phyloP scores from a whole-genome alignment of 2,113 vertebrate genomes.

The Calidris pugnax region DNA sequence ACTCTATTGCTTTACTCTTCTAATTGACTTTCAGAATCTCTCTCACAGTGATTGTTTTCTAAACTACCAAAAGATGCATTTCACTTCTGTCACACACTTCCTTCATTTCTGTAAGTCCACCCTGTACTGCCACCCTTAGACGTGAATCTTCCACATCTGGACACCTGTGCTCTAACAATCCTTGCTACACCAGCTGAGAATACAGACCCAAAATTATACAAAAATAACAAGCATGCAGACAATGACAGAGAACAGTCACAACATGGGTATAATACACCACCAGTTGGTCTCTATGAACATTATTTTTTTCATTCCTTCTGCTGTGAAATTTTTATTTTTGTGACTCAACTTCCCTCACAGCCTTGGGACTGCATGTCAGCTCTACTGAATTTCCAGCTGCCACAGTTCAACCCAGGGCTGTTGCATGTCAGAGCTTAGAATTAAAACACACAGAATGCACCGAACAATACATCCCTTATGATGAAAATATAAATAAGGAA shows the following conservation, averaged over 20 bases:
- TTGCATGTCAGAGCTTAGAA: neutral
- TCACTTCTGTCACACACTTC: neutral
- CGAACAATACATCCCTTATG: neutral
- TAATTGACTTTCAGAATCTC: neutral
- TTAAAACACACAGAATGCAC: neutral
- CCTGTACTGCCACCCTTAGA: neutral
- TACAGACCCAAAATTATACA: neutral
- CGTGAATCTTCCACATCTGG: neutral
- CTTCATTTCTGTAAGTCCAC: neutral
- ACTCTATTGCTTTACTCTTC: neutral
- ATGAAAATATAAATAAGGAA: constrained; percentile 42
- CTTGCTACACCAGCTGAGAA: neutral
- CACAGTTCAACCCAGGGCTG: neutral
- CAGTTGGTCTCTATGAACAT: neutral
- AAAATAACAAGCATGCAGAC: neutral
- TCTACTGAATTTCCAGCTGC: neutral
- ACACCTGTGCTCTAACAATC: neutral
- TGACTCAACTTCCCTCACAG: neutral
- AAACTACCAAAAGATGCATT: neutral
- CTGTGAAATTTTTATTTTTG: neutral
- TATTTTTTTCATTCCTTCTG: neutral
- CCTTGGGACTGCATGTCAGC: neutral
- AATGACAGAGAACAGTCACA: neutral
- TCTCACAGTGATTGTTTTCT: neutral
- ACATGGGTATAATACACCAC: neutral